Evolutionary conservation across 2,113 vertebrate species (phyloP).

Genomic region (Marcusenius ussheri): DNA sequence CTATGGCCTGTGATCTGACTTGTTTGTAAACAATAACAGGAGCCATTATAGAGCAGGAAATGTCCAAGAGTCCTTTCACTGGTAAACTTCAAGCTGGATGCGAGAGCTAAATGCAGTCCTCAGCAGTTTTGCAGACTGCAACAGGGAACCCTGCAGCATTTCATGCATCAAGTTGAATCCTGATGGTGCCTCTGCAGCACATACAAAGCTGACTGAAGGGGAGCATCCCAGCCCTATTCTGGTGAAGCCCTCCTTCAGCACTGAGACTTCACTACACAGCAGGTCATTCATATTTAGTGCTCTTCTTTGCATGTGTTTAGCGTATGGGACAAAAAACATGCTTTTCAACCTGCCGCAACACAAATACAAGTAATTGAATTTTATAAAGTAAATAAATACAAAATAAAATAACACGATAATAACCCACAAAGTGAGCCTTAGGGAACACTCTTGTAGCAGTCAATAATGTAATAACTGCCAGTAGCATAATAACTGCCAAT

Average conservation of each 20-base stretch:
- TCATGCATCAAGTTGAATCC: neutral
- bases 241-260: neutral
- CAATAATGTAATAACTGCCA: neutral
- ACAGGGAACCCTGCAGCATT: neutral
- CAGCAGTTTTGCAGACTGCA: neutral
- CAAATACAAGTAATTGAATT: neutral
- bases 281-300: neutral
- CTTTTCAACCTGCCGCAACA: neutral
- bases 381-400: neutral
- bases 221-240: neutral
- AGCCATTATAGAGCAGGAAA: neutral
- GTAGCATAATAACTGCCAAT: neutral
- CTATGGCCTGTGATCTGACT: neutral
- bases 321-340: neutral
- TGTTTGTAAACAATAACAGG: neutral
- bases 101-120: neutral
- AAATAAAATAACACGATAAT: neutral
- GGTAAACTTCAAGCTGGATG: neutral
- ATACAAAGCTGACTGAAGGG: neutral
- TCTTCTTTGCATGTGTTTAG: neutral
- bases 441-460: neutral
- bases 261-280: neutral
- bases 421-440: neutral
- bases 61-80: neutral
- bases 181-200: neutral